Evolutionary conservation across 2,888 invertebrate genomes (phyloP).

Genomic region (Mycalesis mineus): DNA sequence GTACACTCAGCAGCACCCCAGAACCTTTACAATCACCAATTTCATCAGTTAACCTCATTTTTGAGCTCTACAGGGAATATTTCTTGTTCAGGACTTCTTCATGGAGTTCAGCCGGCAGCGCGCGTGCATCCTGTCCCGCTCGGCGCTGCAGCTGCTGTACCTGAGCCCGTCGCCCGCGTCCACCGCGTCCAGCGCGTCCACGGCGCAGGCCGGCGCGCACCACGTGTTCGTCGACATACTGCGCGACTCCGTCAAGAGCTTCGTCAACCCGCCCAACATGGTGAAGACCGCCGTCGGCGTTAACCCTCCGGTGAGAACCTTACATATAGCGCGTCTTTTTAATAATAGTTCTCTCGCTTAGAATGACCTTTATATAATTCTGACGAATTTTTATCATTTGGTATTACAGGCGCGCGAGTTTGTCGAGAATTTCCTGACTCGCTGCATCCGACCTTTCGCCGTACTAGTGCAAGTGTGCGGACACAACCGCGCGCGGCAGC

Average conservation of each 20-base stretch:
- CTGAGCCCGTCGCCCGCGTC: slow-evolving; percentile 71
- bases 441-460: slow-evolving; percentile 91
- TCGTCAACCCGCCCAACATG: slow-evolving; percentile 94
- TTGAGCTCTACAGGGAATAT: too few relatives aligned
- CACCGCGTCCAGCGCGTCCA: slow-evolving; percentile 52
- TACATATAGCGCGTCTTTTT: too few relatives aligned
- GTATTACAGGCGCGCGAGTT: slow-evolving; percentile 85
- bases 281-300: slow-evolving; percentile 83
- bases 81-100: slow-evolving; percentile 86
- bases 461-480: slow-evolving; percentile 93
- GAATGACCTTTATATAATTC: too few relatives aligned
- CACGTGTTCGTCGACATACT: slow-evolving; percentile 86
- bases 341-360: too few relatives aligned
- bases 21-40: too few relatives aligned
- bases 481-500: slow-evolving; percentile 95
- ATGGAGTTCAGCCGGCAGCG: slow-evolving; percentile 92
- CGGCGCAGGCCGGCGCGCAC: slow-evolving; percentile 44
- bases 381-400: too few relatives aligned
- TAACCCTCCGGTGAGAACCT: slow-evolving; percentile 79
- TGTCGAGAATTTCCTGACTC: slow-evolving; percentile 91
- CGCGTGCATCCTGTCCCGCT: slow-evolving; percentile 95
- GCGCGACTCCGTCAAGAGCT: slow-evolving; percentile 89
- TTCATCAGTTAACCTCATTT: too few relatives aligned
- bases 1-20: too few relatives aligned
- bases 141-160: slow-evolving; percentile 90